Conservation (phyloP, 2,888 invertebrate species). For the Pseudolycoriella hygida region DNA sequence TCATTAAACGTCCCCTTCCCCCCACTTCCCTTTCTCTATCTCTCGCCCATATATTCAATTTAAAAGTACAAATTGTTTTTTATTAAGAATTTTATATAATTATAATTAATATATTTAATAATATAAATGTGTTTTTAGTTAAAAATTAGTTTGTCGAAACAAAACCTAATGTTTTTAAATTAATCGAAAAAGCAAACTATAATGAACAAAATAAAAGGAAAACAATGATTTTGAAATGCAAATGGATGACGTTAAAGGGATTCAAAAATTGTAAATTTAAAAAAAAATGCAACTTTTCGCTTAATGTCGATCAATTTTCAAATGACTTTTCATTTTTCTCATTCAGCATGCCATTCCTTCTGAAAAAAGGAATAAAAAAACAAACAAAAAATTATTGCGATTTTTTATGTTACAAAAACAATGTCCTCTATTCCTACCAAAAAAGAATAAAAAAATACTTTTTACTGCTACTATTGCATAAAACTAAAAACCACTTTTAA, state of each 20-base stretch:
- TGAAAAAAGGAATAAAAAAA: not conserved
- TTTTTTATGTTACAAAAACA: not conserved
- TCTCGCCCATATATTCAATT: not conserved
- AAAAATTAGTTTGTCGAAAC: not conserved
- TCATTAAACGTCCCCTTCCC: too few relatives aligned
- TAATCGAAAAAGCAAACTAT: too few relatives aligned
- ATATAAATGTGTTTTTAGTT: not conserved
- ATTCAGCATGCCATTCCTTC: not conserved
- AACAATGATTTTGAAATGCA: too few relatives aligned
- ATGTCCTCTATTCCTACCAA: slow-evolving; percentile 1
- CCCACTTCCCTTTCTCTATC: not conserved
- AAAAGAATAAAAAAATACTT: not conserved
- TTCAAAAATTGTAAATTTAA: too few relatives aligned
- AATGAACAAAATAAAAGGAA: too few relatives aligned
- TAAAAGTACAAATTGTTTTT: slow-evolving; percentile 1
- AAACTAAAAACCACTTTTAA: not conserved
- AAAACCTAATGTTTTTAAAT: not conserved
- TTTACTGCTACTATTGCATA: not conserved
- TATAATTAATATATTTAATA: not conserved
- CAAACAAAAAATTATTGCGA: not conserved
- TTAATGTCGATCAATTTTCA: too few relatives aligned
- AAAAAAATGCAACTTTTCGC: too few relatives aligned
- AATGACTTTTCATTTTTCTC: too few relatives aligned
- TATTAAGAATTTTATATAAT: not conserved
- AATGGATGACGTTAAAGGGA: too few relatives aligned